Evolutionary conservation across 1,140 invertebrate species (phyloP).

Genomic region (Rhagoletis zephyria): DNA sequence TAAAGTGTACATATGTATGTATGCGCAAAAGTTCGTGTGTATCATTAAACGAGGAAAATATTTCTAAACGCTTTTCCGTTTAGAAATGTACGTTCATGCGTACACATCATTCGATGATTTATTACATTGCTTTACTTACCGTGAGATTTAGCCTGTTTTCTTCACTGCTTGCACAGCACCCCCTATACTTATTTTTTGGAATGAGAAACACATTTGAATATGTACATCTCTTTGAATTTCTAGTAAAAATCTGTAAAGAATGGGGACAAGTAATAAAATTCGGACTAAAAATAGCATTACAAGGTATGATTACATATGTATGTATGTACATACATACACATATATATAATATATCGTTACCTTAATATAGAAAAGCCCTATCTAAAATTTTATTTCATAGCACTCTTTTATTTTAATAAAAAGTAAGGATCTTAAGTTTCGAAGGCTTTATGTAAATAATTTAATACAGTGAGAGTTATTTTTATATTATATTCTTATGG

Average conservation of each 20-base stretch:
- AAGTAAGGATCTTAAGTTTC: too few relatives aligned
- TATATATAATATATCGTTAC: too few relatives aligned
- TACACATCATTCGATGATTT: conserved; percentile 5
- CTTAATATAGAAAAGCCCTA: too few relatives aligned
- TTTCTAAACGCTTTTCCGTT: conserved; percentile 14
- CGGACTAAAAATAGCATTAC: conserved; percentile 7
- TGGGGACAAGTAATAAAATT: conserved; percentile 48
- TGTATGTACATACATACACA: not conserved
- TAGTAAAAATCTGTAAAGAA: conserved; percentile 3
- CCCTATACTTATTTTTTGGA: not conserved
- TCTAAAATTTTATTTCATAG: too few relatives aligned
- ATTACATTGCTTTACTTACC: not conserved
- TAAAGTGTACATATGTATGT: not conserved
- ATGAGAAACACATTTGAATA: not conserved
- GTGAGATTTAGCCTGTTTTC: conserved; percentile 11
- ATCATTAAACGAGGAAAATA: not conserved
- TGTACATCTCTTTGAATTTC: not conserved
- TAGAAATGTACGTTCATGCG: not conserved
- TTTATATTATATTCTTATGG: too few relatives aligned
- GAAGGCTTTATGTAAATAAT: too few relatives aligned
- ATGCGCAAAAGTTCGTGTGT: too few relatives aligned
- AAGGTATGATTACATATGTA: conserved; percentile 18
- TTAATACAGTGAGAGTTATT: too few relatives aligned
- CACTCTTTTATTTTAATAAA: too few relatives aligned
- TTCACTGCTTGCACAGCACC: not conserved